These are phyloP conservation scores for Python bivittatus DNA, from an alignment of 2,113 vertebrate species.

Conservation along the genomic window DNA sequence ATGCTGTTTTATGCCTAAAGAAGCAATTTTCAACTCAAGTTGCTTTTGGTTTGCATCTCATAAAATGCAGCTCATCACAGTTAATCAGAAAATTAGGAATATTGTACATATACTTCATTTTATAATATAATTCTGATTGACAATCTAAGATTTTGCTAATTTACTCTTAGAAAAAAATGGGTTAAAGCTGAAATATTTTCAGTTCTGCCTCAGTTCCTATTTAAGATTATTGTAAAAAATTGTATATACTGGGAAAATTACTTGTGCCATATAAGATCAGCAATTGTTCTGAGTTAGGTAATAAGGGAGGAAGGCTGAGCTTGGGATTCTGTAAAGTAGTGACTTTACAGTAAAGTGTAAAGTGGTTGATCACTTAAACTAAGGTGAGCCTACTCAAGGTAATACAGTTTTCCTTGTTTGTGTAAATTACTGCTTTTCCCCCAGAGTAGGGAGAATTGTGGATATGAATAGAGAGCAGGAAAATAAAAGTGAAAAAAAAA, in stretches of 20 bases:
- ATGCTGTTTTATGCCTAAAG: neutral
- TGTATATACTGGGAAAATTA: neutral
- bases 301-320: neutral
- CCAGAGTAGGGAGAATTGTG: neutral
- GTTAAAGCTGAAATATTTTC: neutral
- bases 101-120: neutral
- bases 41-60: neutral
- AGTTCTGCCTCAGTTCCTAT: neutral
- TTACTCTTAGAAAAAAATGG: neutral
- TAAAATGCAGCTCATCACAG: neutral
- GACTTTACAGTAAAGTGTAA: too few species aligned
- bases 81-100: neutral
- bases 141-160: neutral
- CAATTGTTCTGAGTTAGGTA: neutral
- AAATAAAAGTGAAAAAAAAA: neutral
- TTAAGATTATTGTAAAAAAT: neutral
- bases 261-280: neutral
- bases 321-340: neutral
- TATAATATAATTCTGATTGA: neutral
- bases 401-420: neutral
- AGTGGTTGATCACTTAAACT: neutral
- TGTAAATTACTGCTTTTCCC: neutral
- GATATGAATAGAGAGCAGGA: neutral
- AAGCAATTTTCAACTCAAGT: neutral
- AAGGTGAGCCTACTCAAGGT: too few species aligned